A percentile compares a stretch with the other conserved stretches of the same genome.
These are phyloP conservation scores for Prochilodus magdalenae DNA, from an alignment of 2,113 vertebrate genomes.

Conservation along the genomic window DNA sequence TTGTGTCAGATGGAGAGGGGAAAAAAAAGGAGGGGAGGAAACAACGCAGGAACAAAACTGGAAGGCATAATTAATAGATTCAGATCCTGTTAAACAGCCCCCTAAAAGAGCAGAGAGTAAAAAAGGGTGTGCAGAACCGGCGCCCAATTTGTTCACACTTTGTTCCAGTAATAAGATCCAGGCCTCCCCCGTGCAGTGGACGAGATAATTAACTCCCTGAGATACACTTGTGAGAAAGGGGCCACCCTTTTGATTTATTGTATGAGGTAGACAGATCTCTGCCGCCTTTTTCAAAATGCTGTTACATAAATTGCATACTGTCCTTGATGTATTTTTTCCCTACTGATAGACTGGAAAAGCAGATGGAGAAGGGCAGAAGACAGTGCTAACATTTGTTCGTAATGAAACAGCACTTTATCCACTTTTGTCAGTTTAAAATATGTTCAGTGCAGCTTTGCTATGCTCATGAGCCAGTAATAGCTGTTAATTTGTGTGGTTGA, in stretches of 20 bases:
- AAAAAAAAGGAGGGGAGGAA: slow-evolving; percentile 47
- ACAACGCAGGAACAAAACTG: slow-evolving; percentile 59
- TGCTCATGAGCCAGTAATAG: background rate
- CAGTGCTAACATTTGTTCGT: slow-evolving; percentile 25
- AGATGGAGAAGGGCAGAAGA: slow-evolving; percentile 15
- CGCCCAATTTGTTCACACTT: slow-evolving; percentile 81
- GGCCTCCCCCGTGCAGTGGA: slow-evolving; percentile 70
- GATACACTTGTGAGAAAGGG: slow-evolving; percentile 65
- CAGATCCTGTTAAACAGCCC: slow-evolving; percentile 63
- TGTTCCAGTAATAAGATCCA: slow-evolving; percentile 81
- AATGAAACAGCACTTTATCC: background rate
- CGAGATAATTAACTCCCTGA: slow-evolving; percentile 79
- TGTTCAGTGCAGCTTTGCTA: background rate
- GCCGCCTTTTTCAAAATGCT: slow-evolving; percentile 44
- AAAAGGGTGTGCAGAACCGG: slow-evolving; percentile 61
- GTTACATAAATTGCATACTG: slow-evolving; percentile 64
- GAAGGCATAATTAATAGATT: slow-evolving; percentile 71
- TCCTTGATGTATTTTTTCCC: slow-evolving; percentile 64
- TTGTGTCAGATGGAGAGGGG: slow-evolving; percentile 55
- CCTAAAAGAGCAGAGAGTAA: slow-evolving; percentile 63
- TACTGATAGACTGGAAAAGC: slow-evolving; percentile 56
- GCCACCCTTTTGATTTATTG: slow-evolving; percentile 69
- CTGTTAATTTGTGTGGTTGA: background rate
- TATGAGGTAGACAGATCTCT: slow-evolving; percentile 57
- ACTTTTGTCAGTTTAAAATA: slow-evolving; percentile 4